phyloP scores from a whole-genome alignment of 2,113 vertebrate species.

The Poicephalus meyeri region DNA sequence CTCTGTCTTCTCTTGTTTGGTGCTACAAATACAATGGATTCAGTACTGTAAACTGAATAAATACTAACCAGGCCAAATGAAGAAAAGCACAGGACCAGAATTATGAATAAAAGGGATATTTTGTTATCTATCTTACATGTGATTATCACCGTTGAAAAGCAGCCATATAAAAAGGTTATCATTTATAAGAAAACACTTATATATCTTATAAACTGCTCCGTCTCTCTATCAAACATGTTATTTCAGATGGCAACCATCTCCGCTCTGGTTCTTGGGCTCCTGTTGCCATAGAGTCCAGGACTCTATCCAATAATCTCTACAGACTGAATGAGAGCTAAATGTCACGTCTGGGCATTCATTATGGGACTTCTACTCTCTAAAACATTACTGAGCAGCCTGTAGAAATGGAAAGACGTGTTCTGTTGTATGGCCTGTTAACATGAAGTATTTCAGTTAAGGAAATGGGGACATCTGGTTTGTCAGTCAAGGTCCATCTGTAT shows the following conservation, averaged over 20 bases:
- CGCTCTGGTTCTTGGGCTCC: not conserved
- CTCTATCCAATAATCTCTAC: not conserved
- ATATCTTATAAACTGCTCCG: not conserved
- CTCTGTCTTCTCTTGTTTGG: not conserved
- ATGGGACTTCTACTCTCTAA: not conserved
- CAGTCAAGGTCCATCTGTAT: not conserved
- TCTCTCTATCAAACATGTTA: not conserved
- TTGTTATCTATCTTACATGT: not conserved
- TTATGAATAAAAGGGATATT: not conserved
- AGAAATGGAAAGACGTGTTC: not conserved
- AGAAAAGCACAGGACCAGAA: not conserved
- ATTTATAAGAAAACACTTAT: not conserved
- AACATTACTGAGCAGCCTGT: not conserved
- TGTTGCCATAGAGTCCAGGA: slow-evolving; percentile 36
- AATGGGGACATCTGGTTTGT: not conserved
- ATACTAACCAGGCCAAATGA: not conserved
- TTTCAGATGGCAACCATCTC: not conserved
- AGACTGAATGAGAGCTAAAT: not conserved
- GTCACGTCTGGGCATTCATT: not conserved
- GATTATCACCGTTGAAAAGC: not conserved
- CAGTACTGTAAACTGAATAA: not conserved
- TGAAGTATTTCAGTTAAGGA: not conserved
- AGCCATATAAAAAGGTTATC: not conserved
- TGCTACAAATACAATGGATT: not conserved
- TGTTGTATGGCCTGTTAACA: not conserved